Evolutionary conservation across 2,888 invertebrate genomes (phyloP).

Genomic region (Pristionchus exspectatus): DNA sequence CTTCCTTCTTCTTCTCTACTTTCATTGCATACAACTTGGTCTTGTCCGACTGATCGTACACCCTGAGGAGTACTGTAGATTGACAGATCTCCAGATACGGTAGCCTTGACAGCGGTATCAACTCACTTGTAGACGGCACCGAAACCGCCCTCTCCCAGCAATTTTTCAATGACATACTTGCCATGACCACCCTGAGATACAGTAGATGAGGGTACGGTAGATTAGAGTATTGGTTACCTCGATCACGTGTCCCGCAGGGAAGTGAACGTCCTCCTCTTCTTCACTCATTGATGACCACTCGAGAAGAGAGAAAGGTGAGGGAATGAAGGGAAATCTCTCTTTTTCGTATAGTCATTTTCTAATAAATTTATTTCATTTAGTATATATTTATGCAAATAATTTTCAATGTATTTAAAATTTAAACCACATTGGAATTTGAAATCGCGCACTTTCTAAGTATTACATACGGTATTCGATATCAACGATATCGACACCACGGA

Average conservation of each 20-base stretch:
- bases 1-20: conserved; percentile 71
- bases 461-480: no score
- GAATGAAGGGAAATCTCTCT: not conserved
- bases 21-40: conserved; percentile 69
- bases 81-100: not conserved
- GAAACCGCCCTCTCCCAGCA: conserved; percentile 73
- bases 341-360: not conserved
- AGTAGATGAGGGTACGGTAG: not conserved
- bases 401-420: no score
- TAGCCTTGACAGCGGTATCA: not conserved
- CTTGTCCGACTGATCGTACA: conserved; percentile 25
- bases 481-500: no score
- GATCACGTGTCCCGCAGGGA: conserved; percentile 53
- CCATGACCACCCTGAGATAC: conserved; percentile 55
- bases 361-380: not conserved
- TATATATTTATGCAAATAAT: no score
- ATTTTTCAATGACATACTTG: conserved; percentile 64
- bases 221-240: not conserved
- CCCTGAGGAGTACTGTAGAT: conserved; percentile 14
- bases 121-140: conserved; percentile 67
- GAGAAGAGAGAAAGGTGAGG: not conserved
- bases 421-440: no score
- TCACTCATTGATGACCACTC: conserved; percentile 50
- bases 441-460: no score
- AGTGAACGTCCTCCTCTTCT: conserved; percentile 59